Conservation (phyloP, 2,797 vertebrate genomes). For the Chiloscyllium punctatum region DNA sequence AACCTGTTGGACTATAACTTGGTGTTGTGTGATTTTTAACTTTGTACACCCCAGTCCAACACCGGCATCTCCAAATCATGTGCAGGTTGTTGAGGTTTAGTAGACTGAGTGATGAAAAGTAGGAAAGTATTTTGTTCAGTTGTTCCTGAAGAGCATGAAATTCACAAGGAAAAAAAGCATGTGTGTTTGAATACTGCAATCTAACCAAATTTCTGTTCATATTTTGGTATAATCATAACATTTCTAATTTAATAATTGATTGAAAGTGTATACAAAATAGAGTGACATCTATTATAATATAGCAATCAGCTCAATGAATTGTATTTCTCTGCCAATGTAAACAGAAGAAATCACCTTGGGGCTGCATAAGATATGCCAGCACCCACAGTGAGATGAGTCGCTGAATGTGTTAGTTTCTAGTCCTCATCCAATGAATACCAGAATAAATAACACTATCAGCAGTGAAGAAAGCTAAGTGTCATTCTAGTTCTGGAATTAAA, state of each 20-base stretch:
- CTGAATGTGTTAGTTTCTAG: background rate
- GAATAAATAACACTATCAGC: background rate
- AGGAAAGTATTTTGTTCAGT: too few relatives aligned
- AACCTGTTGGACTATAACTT: too few relatives aligned
- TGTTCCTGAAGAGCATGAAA: background rate
- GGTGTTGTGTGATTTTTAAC: too few relatives aligned
- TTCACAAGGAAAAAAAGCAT: background rate
- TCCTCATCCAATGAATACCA: background rate
- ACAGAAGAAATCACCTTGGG: background rate
- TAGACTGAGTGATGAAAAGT: background rate
- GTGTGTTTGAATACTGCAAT: background rate
- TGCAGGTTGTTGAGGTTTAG: too few relatives aligned
- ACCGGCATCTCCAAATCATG: too few relatives aligned
- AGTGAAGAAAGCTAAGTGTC: background rate
- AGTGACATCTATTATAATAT: background rate
- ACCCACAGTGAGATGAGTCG: background rate
- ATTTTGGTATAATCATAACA: background rate
- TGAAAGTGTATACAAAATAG: background rate
- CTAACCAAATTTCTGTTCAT: background rate
- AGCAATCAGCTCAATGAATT: background rate
- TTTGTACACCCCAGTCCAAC: too few relatives aligned
- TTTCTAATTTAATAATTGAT: background rate
- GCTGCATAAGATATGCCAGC: background rate
- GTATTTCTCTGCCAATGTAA: background rate
- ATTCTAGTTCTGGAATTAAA: background rate